A percentile compares a stretch with the other conserved stretches of the same genome.
Evolutionary conservation across 2,113 vertebrate species (phyloP).

Genomic region (Mastomys coucha): DNA sequence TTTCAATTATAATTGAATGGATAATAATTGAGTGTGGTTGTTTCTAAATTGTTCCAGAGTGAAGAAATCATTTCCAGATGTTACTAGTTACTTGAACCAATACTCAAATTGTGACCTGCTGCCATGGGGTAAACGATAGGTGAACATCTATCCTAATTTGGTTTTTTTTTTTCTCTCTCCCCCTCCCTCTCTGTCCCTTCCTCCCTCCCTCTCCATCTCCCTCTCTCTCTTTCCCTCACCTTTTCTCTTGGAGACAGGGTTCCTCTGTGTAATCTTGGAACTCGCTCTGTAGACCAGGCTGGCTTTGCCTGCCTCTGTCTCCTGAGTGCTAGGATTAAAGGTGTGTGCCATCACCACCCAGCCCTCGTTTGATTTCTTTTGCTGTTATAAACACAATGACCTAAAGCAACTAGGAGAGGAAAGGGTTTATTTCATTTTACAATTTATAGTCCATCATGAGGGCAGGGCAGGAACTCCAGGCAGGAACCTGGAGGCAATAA

Average conservation of each 20-base stretch:
- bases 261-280: not conserved
- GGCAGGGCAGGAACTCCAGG: not conserved
- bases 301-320: not conserved
- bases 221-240: rapidly evolving
- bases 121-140: no score
- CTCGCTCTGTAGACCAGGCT: not conserved
- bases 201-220: no score
- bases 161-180: not conserved
- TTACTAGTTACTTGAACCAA: not conserved
- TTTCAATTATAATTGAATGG: not conserved
- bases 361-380: not conserved
- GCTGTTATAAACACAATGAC: not conserved
- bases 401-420: not conserved
- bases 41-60: not conserved
- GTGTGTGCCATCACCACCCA: not conserved
- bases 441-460: not conserved
- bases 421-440: not conserved
- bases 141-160: not conserved
- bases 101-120: not conserved
- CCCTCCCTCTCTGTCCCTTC: not conserved
- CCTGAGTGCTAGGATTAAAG: not conserved
- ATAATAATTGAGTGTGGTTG: not conserved
- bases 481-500: not conserved
- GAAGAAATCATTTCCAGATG: not conserved
- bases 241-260: not conserved